Base-by-base conservation (phyloP, 1,140 invertebrate species). In the Ceratosolen solmsi region DNA sequence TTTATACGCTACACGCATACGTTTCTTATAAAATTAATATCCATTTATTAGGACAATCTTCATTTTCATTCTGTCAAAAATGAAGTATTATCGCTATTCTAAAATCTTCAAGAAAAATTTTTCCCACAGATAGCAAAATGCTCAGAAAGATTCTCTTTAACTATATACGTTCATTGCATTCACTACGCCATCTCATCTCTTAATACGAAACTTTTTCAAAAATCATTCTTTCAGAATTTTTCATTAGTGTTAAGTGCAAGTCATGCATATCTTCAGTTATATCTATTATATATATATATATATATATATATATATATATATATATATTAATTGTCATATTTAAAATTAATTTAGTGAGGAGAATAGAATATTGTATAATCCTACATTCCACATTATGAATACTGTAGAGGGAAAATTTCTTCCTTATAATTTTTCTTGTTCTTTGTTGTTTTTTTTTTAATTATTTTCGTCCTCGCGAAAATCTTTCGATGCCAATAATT, bases 191-290 rank as follows among this genome's bases (percentile, higher is more conserved):
- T 13, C 70, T 71, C 70, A 49, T 71, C 70, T 71, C 41, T 71
- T 49, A 49, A 49, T 46, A 36, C 22, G 70, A 49, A 46, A 49
- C 41, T 46, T 71, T 71, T 49, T 49, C 41, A 49, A 71, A 46
- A 71, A 71, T 49, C 41, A 46, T 49, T 71, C 41, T 71, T 71
- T 71, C 17, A 51, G 27, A 73, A 54, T 54, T 56, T 73, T 73
- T 73, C 71, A 73, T 54, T 30, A 56, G 25, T 22, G n/a, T 7
- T 2, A 54, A 73, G 71, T 73, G 49, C 49, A 72, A 49, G n/a
- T 17, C 25, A 33, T 36, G 46, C 49, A 33, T 33, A 33, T 72
- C 49, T 73, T 51, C 7, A 30, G 9, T 54, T 46, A 49, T 72
- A n/a, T n/a, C n/a, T n/a, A n/a, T n/a, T n/a, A n/a, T n/a, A n/a